Conservation (phyloP, 2,113 vertebrate species). For the Nasalis larvatus region DNA sequence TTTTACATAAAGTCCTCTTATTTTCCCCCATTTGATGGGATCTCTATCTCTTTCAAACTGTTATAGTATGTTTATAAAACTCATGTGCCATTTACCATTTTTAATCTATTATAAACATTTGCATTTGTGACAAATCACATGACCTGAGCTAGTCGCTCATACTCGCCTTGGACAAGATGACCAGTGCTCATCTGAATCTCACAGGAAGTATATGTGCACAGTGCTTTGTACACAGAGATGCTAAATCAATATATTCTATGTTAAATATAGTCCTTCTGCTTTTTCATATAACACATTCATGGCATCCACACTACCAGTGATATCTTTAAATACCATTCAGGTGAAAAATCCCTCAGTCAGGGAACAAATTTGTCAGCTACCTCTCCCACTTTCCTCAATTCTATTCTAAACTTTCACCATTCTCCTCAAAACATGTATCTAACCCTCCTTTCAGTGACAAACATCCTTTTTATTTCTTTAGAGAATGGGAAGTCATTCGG, state of each 20-base stretch:
- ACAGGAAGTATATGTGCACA: background rate
- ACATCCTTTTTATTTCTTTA: background rate
- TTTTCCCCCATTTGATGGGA: background rate
- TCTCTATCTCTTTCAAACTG: background rate
- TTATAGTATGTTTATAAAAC: background rate
- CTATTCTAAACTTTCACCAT: background rate
- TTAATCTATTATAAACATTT: background rate
- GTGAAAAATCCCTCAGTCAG: background rate
- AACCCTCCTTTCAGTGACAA: background rate
- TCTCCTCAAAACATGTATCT: background rate
- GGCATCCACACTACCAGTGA: background rate
- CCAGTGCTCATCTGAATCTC: background rate
- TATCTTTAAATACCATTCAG: background rate
- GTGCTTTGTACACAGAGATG: background rate
- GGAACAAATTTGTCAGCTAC: background rate
- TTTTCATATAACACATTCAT: background rate
- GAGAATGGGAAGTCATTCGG: background rate
- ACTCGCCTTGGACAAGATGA: background rate
- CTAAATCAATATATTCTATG: background rate
- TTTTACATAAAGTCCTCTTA: background rate
- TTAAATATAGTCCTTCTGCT: background rate
- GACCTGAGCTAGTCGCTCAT: background rate
- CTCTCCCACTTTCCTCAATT: background rate
- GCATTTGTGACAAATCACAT: background rate
- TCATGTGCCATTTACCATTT: background rate